phyloP scores from a whole-genome alignment of 2,888 invertebrate genomes.

The Megaustenia siamemsis region DNA sequence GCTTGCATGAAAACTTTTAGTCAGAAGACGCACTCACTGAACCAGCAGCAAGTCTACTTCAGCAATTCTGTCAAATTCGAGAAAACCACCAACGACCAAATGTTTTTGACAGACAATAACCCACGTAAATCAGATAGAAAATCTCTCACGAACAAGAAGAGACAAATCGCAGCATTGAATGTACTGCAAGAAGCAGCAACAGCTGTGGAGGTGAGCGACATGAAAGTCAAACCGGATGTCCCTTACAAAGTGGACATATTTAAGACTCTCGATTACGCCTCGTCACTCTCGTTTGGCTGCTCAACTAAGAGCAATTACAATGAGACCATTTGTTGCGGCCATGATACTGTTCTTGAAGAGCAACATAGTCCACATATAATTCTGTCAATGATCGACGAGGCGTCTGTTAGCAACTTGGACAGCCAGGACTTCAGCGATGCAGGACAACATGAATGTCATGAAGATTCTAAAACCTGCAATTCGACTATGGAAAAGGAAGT shows the following conservation, averaged over 20 bases:
- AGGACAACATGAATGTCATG: background rate
- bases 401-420: background rate
- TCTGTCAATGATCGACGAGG: background rate
- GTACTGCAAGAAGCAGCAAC: background rate
- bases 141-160: background rate
- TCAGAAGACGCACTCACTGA: background rate
- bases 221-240: background rate
- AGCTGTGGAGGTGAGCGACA: no score
- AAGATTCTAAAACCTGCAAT: background rate
- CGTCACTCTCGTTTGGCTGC: background rate
- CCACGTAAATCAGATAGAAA: background rate
- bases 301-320: background rate
- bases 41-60: background rate
- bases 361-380: background rate
- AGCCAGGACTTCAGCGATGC: background rate
- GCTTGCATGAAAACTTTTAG: background rate
- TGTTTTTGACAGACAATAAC: background rate
- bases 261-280: background rate
- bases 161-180: background rate
- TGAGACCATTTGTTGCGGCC: background rate
- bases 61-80: background rate
- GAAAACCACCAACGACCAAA: background rate
- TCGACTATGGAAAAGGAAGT: background rate
- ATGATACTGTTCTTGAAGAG: background rate
- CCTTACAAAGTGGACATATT: constrained; percentile 6